Evolutionary conservation across 2,888 invertebrate genomes (phyloP).

Genomic region (Chaitophorus viminalis): DNA sequence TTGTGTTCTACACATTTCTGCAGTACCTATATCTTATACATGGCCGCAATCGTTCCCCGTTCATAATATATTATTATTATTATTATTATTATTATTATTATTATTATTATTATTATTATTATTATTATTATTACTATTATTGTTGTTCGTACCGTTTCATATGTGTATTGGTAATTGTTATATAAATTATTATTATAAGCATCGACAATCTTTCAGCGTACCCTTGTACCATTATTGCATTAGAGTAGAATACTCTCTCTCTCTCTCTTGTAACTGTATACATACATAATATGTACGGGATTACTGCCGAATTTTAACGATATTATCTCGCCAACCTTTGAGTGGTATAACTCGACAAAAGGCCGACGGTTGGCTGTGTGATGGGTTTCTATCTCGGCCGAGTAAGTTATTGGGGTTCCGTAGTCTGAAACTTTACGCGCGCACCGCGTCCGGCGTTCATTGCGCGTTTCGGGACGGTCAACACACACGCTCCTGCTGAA

Average conservation of each 20-base stretch:
- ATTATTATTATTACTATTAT: background rate
- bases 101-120: too few relatives aligned
- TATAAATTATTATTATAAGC: too few relatives aligned
- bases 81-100: too few relatives aligned
- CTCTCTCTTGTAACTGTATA: too few relatives aligned
- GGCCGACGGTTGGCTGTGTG: background rate
- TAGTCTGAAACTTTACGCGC: constrained; percentile 37
- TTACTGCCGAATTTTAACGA: background rate
- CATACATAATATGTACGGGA: background rate
- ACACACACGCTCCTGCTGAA: too few relatives aligned
- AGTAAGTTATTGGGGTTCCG: constrained; percentile 49
- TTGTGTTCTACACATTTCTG: background rate
- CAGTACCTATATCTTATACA: background rate
- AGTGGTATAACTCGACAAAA: background rate
- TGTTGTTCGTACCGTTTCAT: too few relatives aligned
- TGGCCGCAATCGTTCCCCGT: too few relatives aligned
- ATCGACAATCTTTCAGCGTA: too few relatives aligned
- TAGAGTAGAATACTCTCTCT: too few relatives aligned
- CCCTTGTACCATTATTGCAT: too few relatives aligned
- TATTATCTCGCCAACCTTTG: background rate
- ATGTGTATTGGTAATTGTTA: too few relatives aligned
- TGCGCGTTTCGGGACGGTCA: constrained; percentile 12
- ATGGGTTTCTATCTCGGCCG: background rate
- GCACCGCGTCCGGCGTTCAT: background rate
- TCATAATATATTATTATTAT: too few relatives aligned